Percentiles rank a stretch among this genome's conserved stretches.
These are phyloP conservation scores for Carpatolechia fugitivella DNA, from an alignment of 2,888 invertebrate genomes.

Conservation along the genomic window DNA sequence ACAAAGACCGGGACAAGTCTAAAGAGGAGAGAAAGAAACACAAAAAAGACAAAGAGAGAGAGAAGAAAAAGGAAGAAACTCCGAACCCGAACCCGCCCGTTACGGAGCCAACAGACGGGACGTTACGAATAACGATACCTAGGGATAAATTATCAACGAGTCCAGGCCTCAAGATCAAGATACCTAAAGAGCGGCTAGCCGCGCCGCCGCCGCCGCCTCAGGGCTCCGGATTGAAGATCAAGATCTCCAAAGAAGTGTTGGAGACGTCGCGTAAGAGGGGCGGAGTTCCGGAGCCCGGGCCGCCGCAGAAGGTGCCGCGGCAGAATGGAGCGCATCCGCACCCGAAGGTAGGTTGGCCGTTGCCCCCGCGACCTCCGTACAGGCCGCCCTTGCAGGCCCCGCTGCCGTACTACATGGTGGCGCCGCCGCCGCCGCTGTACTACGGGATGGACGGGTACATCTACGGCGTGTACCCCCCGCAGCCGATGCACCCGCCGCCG, in stretches of 20 bases:
- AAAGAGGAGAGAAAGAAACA: slow-evolving; percentile 86
- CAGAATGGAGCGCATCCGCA: slow-evolving; percentile 56
- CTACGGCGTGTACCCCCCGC: slow-evolving; percentile 50
- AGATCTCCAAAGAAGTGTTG: slow-evolving; percentile 86
- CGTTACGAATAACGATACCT: slow-evolving; percentile 66
- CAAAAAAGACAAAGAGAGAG: slow-evolving; percentile 81
- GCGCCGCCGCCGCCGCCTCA: slow-evolving; percentile 70
- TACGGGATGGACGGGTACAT: slow-evolving; percentile 49
- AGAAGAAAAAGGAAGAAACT: slow-evolving; percentile 54
- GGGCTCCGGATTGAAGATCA: slow-evolving; percentile 83
- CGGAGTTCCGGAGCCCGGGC: slow-evolving; percentile 41
- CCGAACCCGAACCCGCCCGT: slow-evolving; percentile 38
- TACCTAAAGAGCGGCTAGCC: slow-evolving; percentile 86
- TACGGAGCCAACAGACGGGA: slow-evolving; percentile 41
- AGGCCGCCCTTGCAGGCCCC: slow-evolving; percentile 32
- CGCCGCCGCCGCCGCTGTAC: slow-evolving; percentile 61
- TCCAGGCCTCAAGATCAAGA: slow-evolving; percentile 87
- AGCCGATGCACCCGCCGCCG: slow-evolving; percentile 34
- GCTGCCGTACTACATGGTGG: slow-evolving; percentile 62
- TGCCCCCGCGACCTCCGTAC: slow-evolving; percentile 11
- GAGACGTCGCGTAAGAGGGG: slow-evolving; percentile 68
- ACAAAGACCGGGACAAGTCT: slow-evolving; percentile 87
- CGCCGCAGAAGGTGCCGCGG: slow-evolving; percentile 55
- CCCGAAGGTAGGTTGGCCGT: slow-evolving; percentile 67
- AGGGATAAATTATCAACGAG: slow-evolving; percentile 61